Evolutionary conservation across 2,888 invertebrate genomes (phyloP).

Genomic region (Notocelia uddmanniana): DNA sequence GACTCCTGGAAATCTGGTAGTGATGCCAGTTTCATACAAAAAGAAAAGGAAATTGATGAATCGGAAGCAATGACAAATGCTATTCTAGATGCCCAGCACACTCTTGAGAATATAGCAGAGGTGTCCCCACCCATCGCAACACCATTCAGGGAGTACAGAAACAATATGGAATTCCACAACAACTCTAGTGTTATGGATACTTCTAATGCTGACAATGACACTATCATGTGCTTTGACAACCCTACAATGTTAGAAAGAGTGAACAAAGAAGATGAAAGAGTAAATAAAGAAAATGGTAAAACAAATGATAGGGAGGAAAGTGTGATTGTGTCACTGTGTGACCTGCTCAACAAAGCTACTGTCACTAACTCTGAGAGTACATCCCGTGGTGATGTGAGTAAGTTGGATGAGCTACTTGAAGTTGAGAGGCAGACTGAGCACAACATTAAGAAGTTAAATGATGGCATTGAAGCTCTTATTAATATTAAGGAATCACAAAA

Average conservation of each 20-base stretch:
- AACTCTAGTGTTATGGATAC: constrained; percentile 65
- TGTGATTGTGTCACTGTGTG: constrained; percentile 73
- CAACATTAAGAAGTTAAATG: constrained; percentile 67
- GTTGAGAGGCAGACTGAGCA: constrained; percentile 63
- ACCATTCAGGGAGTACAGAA: constrained; percentile 74
- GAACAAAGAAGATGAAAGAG: constrained; percentile 39
- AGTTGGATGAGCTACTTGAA: constrained; percentile 64
- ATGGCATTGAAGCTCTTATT: constrained; percentile 60
- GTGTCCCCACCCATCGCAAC: constrained; percentile 72
- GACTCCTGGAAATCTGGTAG: constrained; percentile 71
- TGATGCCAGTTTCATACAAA: constrained; percentile 75
- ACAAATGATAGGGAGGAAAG: constrained; percentile 66
- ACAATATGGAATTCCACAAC: constrained; percentile 68
- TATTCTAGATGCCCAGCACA: constrained; percentile 55
- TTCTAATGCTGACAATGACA: constrained; percentile 62
- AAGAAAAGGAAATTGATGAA: constrained; percentile 72
- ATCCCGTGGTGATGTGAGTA: too few species aligned
- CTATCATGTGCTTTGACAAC: constrained; percentile 74
- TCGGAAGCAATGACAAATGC: constrained; percentile 61
- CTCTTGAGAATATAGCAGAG: constrained; percentile 66
- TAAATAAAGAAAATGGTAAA: constrained; percentile 7
- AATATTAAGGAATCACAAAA: constrained; percentile 66
- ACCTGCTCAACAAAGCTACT: constrained; percentile 70
- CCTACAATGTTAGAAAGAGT: constrained; percentile 54
- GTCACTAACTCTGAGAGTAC: constrained; percentile 58